These are phyloP conservation scores for Loxodonta africana DNA, from an alignment of 2,113 vertebrate genomes.

Conservation along the genomic window DNA sequence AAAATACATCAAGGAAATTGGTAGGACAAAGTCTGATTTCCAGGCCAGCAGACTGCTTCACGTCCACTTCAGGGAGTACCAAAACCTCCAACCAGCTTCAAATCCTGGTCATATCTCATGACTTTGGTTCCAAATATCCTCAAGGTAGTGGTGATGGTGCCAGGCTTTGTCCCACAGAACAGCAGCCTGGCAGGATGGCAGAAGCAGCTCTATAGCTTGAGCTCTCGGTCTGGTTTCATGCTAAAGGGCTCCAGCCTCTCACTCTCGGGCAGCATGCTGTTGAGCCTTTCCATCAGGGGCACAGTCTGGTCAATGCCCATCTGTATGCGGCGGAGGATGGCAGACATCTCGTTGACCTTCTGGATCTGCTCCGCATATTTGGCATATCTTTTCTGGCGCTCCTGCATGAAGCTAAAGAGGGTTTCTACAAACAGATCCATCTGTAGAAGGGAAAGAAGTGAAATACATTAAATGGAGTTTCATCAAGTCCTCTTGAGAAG, in stretches of 20 bases:
- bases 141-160: rapidly evolving
- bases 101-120: rapidly evolving
- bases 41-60: neutral
- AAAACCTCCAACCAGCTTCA: neutral
- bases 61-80: neutral
- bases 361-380: slow-evolving; percentile 99
- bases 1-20: neutral
- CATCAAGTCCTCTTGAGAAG: rapidly evolving
- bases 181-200: rapidly evolving
- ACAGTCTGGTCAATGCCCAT: slow-evolving; percentile 99
- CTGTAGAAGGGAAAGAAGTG: slow-evolving; percentile 84
- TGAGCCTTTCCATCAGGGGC: slow-evolving; percentile 97
- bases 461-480: neutral
- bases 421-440: slow-evolving; percentile 97
- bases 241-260: slow-evolving; percentile 97
- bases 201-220: slow-evolving; percentile 77
- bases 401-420: slow-evolving; percentile 98
- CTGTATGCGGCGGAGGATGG: slow-evolving; percentile 97
- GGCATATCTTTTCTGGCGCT: slow-evolving; percentile 98
- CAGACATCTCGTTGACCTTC: slow-evolving; percentile 99
- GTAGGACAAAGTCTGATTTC: neutral
- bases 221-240: slow-evolving; percentile 93
- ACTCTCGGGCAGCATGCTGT: slow-evolving; percentile 95
- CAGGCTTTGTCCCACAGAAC: neutral
- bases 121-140: neutral